phyloP scores from a whole-genome alignment of 1,140 invertebrate species.

The Ceratoteleas bidentatus region DNA sequence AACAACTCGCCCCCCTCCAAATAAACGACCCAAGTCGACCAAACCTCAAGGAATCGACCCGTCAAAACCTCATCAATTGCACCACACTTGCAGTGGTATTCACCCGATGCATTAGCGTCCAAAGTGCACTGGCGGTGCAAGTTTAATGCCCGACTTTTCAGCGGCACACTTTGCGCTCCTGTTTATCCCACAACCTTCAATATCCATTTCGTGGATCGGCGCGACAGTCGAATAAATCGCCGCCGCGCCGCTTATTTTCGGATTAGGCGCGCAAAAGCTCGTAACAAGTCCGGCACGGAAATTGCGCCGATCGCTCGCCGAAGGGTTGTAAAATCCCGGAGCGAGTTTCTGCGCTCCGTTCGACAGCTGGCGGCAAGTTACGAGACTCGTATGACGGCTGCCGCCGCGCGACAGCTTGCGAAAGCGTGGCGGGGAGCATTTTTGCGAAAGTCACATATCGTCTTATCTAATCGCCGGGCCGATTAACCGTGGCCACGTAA shows the following conservation, averaged over 20 bases:
- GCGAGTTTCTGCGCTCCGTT: constrained; percentile 49
- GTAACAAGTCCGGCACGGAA: constrained; percentile 40
- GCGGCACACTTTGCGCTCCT: too few species aligned
- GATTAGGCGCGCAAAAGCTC: constrained; percentile 30
- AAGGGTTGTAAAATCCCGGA: constrained; percentile 53
- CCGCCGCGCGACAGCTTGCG: constrained; percentile 62
- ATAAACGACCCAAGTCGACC: too few species aligned
- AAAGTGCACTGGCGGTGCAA: too few species aligned
- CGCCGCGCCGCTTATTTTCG: constrained; percentile 12
- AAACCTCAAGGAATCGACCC: too few species aligned
- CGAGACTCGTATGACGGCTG: constrained; percentile 66
- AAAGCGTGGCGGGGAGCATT: constrained; percentile 22
- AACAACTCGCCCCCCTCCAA: too few species aligned
- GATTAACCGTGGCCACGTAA: too few species aligned
- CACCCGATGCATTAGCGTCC: too few species aligned
- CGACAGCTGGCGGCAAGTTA: constrained; percentile 65
- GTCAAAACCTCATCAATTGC: too few species aligned
- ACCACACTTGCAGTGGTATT: too few species aligned
- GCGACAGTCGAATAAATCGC: background rate
- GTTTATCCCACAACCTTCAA: background rate
- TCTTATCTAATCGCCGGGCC: constrained; percentile 55
- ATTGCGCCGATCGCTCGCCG: constrained; percentile 29
- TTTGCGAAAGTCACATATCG: constrained; percentile 54
- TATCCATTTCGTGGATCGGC: too few species aligned
- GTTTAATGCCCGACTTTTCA: too few species aligned